phyloP scores from a whole-genome alignment of 2,113 vertebrate genomes.

The Alligator mississippiensis region DNA sequence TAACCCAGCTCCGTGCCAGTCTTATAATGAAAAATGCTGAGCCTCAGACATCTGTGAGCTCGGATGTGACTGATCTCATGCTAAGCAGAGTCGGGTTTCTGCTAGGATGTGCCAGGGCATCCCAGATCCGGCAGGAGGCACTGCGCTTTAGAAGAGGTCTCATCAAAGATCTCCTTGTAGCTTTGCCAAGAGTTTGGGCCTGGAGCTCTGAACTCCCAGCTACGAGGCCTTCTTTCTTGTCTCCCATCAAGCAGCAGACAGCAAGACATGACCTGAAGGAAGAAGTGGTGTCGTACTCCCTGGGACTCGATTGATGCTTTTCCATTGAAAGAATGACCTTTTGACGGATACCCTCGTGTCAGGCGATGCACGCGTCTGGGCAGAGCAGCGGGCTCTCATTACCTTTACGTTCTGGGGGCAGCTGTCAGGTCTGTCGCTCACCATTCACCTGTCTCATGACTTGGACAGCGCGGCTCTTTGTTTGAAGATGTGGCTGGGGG shows the following conservation, averaged over 20 bases:
- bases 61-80: not conserved
- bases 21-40: not conserved
- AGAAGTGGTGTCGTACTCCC: fast-evolving
- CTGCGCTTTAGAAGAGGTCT: not conserved
- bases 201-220: not conserved
- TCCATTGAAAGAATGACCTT: not conserved
- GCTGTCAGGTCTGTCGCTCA: not conserved
- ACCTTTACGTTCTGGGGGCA: not conserved
- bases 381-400: not conserved
- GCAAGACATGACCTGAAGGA: not conserved
- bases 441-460: not conserved
- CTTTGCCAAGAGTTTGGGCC: not conserved
- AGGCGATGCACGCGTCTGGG: fast-evolving
- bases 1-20: not conserved
- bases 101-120: not conserved
- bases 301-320: fast-evolving
- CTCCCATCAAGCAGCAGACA: fast-evolving
- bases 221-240: not conserved
- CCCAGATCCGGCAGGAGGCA: not conserved
- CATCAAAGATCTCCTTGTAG: not conserved
- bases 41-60: not conserved
- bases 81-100: not conserved
- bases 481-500: not conserved
- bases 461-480: not conserved
- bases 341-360: not conserved